A percentile compares a stretch with the other conserved stretches of the same genome.
Conservation (phyloP, 2,113 vertebrate species). For the Ceuthmochares aereus region DNA sequence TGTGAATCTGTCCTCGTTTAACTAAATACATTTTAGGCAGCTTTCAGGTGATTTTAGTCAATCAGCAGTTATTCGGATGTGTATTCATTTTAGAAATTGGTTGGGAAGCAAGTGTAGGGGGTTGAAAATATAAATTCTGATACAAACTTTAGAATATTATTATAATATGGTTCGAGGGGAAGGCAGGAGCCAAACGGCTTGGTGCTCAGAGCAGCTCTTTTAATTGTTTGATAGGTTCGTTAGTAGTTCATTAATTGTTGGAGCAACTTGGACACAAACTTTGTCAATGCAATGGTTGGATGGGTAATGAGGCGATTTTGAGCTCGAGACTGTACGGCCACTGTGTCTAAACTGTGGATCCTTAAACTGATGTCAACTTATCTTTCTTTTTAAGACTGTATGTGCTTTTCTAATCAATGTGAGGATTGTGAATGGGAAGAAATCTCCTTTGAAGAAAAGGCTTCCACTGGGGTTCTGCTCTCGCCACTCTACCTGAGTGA, state of each 20-base stretch:
- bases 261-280: not conserved
- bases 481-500: not conserved
- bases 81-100: not conserved
- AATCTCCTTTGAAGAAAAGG: not conserved
- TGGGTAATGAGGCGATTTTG: not conserved
- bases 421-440: conserved; percentile 12
- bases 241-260: no score
- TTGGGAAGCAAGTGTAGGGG: not conserved
- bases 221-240: not conserved
- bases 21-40: not conserved
- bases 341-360: not conserved
- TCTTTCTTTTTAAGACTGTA: not conserved
- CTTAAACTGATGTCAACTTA: not conserved
- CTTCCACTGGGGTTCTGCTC: not conserved
- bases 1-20: not conserved
- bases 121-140: not conserved
- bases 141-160: not conserved
- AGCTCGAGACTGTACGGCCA: not conserved
- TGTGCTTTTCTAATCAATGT: conserved; percentile 15
- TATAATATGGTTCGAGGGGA: not conserved
- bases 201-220: not conserved
- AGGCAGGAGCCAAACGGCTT: not conserved
- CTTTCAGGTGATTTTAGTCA: not conserved
- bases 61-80: not conserved
- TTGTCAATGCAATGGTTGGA: fast-evolving